Percentiles rank a stretch among this genome's conserved stretches.
phyloP scores from a whole-genome alignment of 2,888 invertebrate genomes.

The Aleiodes alternator region DNA sequence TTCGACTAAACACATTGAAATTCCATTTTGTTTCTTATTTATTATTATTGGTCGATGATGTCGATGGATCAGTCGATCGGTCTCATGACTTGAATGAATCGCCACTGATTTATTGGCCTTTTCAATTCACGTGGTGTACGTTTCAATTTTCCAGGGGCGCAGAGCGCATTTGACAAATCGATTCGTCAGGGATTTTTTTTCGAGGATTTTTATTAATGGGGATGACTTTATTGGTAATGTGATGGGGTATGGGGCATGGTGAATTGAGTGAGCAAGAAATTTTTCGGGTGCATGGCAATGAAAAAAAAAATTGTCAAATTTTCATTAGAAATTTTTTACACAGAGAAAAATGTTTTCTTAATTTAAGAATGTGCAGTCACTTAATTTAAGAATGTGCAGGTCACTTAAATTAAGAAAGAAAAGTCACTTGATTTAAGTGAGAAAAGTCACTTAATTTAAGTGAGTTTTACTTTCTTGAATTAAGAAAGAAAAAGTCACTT shows the following conservation, averaged over 20 bases:
- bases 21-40: slow-evolving; percentile 18
- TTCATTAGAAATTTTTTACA: no score
- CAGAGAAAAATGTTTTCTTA: no score
- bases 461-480: no score
- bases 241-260: neutral
- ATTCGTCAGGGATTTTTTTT: slow-evolving; percentile 11
- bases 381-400: no score
- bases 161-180: slow-evolving; percentile 28
- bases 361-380: no score
- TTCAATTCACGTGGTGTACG: neutral
- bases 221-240: neutral
- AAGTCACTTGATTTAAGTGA: no score
- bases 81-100: no score
- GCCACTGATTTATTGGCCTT: slow-evolving; percentile 8
- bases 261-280: neutral
- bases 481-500: no score
- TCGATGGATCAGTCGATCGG: neutral
- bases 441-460: no score
- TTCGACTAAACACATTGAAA: slow-evolving; percentile 13
- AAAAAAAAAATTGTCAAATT: neutral
- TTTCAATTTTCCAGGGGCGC: slow-evolving; percentile 5
- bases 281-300: neutral
- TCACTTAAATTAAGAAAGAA: no score
- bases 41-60: neutral
- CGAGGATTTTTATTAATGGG: neutral